These are phyloP conservation scores for Perdix hodgsoniae DNA, from an alignment of 2,797 vertebrate genomes.

Conservation along the genomic window DNA sequence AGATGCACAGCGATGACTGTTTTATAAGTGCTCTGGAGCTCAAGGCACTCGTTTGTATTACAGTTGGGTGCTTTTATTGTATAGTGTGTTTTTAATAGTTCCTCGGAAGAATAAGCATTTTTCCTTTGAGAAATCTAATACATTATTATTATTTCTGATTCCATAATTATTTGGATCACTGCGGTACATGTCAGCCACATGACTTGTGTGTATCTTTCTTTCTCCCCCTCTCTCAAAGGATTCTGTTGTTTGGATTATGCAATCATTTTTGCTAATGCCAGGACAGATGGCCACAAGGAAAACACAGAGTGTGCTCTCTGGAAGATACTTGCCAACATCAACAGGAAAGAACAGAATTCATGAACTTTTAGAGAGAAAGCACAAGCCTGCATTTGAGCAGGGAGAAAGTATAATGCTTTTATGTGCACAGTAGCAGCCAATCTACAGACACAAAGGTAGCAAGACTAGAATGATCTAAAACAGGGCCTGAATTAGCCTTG, in stretches of 20 bases:
- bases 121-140: slow-evolving; percentile 35
- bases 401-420: not conserved
- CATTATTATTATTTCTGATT: slow-evolving; percentile 53
- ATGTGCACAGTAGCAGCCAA: not conserved
- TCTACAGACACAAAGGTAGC: not conserved
- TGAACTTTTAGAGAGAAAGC: slow-evolving; percentile 45
- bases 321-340: slow-evolving; percentile 64
- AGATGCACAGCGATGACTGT: not conserved
- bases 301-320: slow-evolving; percentile 59
- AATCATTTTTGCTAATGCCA: slow-evolving; percentile 57
- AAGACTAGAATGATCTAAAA: not conserved
- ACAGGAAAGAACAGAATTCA: slow-evolving; percentile 65
- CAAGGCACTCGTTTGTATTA: not conserved
- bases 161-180: slow-evolving; percentile 46
- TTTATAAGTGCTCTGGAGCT: not conserved
- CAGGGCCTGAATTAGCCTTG: not conserved
- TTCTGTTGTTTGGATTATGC: slow-evolving; percentile 64
- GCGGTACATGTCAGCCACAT: slow-evolving; percentile 14
- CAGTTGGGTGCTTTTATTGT: slow-evolving; percentile 23
- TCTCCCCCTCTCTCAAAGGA: slow-evolving; percentile 48
- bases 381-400: not conserved
- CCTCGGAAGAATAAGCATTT: not conserved
- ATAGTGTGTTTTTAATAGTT: slow-evolving; percentile 44
- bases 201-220: slow-evolving; percentile 14
- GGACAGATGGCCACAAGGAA: slow-evolving; percentile 67